Evolutionary conservation across 2,113 vertebrate genomes (phyloP), one percentile per base, ranked within the genome.

Genomic region (Clarias macrocephalus): DNA sequence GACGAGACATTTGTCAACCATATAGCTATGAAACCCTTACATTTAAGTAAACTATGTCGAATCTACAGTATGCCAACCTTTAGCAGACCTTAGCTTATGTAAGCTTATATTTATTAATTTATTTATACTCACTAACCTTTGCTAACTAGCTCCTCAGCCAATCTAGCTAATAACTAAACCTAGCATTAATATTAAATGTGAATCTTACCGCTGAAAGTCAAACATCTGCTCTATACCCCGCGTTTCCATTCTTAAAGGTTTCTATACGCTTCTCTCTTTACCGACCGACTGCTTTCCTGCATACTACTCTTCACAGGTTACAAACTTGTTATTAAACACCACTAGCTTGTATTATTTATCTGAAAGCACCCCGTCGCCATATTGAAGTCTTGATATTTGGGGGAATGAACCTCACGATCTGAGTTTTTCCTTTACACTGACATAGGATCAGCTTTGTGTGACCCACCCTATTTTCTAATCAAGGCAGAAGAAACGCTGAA

Each of bases 201-300:
- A 79, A 37, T 72, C 92, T 95, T 93, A 96, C 95, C 95, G 94
- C 91, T 93, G 94, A 91, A 95, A 96, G 92, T 96, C 95, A 89
- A 96, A 95, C 93, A 96, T 94, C 89, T 96, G 94, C 86, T 96
- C 94, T 83, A 95, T 92, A 73, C 93, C 93, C 88, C 92, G 93
- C 83, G 93, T 92, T 92, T 95, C 95, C 95, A 96, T 96, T 83
- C 85, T 88, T 85, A 37, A 81, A 83, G 19, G n/a, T 87, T 86
- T 87, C 54, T 88, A 21, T 52, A 37, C 21, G 82, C 33, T 80
- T 88, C 56, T 80, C 60, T 83, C 57, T 87, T 33, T 63, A 86
- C 2, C 54, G 72, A 68, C 25, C 19, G 54, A 59, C 83, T 86
- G 25, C 56, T 77, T 72, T 85, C 82, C 87, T 85, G 90, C 90